A percentile compares a stretch with the other conserved stretches of the same genome.
These are phyloP conservation scores for Alentia gelatinosa DNA, from an alignment of 2,888 invertebrate species.

Conservation along the genomic window DNA sequence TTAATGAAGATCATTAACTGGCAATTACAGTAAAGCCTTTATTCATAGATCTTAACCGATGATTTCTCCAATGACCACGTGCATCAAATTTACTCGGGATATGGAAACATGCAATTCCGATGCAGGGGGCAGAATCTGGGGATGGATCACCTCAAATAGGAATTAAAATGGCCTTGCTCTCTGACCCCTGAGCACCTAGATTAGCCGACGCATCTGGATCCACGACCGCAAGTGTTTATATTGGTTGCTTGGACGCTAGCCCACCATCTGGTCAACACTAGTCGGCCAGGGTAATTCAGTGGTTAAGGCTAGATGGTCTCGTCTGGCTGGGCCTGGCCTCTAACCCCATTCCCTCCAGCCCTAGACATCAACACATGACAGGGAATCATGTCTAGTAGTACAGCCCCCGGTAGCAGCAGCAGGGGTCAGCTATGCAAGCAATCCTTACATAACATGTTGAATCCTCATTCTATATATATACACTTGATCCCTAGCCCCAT, in stretches of 20 bases:
- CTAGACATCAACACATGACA: constrained; percentile 31
- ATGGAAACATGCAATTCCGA: no score
- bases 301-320: not conserved
- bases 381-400: not conserved
- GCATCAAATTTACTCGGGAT: no score
- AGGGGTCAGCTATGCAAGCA: not conserved
- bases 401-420: not conserved
- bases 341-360: not conserved
- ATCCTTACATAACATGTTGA: not conserved
- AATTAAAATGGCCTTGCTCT: no score
- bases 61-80: no score
- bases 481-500: not conserved
- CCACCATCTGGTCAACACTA: constrained; percentile 11
- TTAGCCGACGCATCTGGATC: not conserved
- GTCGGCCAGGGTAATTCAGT: not conserved
- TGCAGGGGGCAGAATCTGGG: no score
- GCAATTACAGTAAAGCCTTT: no score
- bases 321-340: not conserved
- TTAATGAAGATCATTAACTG: no score
- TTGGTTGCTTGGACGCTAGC: not conserved
- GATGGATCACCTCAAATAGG: no score
- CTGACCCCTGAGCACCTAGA: not conserved
- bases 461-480: not conserved
- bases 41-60: no score
- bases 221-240: not conserved